Percentiles rank a stretch among this genome's conserved stretches.
phyloP scores from a whole-genome alignment of 2,113 vertebrate genomes.

The Lampris incognitus region DNA sequence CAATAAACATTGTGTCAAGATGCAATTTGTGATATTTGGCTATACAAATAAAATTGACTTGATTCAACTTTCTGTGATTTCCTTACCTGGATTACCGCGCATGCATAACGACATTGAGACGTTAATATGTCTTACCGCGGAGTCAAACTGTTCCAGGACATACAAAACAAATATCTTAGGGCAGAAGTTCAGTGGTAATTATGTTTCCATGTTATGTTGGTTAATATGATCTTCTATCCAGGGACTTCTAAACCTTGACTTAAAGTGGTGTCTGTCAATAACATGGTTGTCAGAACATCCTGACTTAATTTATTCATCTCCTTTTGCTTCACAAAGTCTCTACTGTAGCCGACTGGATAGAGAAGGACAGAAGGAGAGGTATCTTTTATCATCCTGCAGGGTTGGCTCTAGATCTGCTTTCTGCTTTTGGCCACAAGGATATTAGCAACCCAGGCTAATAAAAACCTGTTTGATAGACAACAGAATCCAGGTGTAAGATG shows the following conservation, averaged over 20 bases:
- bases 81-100: too few species aligned
- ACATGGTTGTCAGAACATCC: slow-evolving; percentile 3
- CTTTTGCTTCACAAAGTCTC: slow-evolving; percentile 70
- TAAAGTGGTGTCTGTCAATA: neutral
- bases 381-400: slow-evolving; percentile 66
- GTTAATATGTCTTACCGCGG: too few species aligned
- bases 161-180: too few species aligned
- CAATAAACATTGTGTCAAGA: too few species aligned
- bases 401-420: slow-evolving; percentile 61
- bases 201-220: neutral
- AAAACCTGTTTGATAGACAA: neutral
- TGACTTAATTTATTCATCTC: slow-evolving; percentile 38
- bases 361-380: slow-evolving; percentile 97
- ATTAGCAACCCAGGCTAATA: slow-evolving; percentile 3
- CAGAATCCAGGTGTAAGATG: neutral
- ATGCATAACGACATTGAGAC: too few species aligned
- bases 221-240: neutral
- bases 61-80: too few species aligned
- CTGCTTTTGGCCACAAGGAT: slow-evolving; percentile 51
- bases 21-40: too few species aligned
- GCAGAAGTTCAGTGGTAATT: too few species aligned
- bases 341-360: slow-evolving; percentile 94
- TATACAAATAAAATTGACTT: too few species aligned
- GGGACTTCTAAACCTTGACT: neutral
- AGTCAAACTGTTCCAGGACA: too few species aligned